These are phyloP conservation scores for Drosophila percnosoma DNA, from an alignment of 2,888 invertebrate species.

Conservation along the genomic window DNA sequence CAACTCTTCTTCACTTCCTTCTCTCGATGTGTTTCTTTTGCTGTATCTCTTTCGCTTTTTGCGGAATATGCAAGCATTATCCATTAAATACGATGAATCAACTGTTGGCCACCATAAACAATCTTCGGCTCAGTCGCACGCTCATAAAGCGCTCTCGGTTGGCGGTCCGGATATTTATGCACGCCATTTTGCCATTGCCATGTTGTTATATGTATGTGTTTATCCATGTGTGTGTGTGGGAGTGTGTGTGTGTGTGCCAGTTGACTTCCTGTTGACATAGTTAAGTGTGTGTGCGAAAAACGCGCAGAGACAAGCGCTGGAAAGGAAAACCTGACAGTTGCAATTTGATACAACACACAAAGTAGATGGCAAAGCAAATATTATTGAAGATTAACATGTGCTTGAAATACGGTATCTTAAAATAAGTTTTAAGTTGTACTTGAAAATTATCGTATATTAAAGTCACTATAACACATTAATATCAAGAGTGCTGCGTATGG, in stretches of 20 bases:
- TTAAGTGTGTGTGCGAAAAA: constrained; percentile 55
- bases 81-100: constrained; percentile 80
- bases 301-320: constrained; percentile 10
- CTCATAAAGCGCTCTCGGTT: constrained; percentile 69
- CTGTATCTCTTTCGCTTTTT: constrained; percentile 44
- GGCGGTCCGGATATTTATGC: constrained; percentile 74
- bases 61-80: constrained; percentile 59
- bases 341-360: constrained; percentile 31
- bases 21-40: constrained; percentile 1
- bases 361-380: constrained; percentile 15
- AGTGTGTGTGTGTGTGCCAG: constrained; percentile 36
- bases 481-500: not conserved
- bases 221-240: constrained; percentile 10
- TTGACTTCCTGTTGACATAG: constrained; percentile 74
- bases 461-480: not conserved
- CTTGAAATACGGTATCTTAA: not conserved
- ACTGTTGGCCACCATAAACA: constrained; percentile 77
- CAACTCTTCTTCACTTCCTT: not conserved
- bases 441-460: not conserved
- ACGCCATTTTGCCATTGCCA: constrained; percentile 68
- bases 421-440: not conserved
- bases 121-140: constrained; percentile 67
- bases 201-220: constrained; percentile 19
- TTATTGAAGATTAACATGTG: not conserved
- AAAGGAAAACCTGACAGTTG: constrained; percentile 30